Base-by-base conservation (phyloP, 2,888 invertebrate genomes). In the Hedychridium roseum region DNA sequence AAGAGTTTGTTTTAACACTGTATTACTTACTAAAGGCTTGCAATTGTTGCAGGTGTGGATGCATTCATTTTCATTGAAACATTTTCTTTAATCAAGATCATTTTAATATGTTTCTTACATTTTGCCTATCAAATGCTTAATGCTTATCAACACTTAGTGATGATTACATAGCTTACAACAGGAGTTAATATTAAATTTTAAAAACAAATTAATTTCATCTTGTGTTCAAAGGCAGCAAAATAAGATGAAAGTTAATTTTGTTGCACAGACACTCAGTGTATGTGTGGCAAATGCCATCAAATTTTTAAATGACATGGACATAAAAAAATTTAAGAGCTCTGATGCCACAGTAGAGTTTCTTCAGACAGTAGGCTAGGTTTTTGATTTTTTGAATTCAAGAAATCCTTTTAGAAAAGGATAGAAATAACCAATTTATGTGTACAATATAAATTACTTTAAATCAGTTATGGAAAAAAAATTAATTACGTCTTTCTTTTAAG, bases 161-260 rank as follows among this genome's bases (percentile, higher is more conserved):
- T 23, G 40, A 12, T 17, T 50, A 16, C 16, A 16, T 17, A 17
- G 15, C 15, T 15, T 35, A 9, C 35, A 35, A 11, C 5, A 11
- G 5, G 15, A 35, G 4, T 11, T 30, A 4, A n/a, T 4, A n/a
- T 11, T 30, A 9, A 30, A 30, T 9, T 30, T 30, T 4, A 30
- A 30, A 11, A 30, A 30, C 11, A 30, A 30, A 11, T 11, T 30
- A 11, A 30, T 5, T 11, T 30, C 30, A 4, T 11, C 4, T 4
- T 30, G 30, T n/a, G 30, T 30, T 4, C 5, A 30, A 9, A 9
- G 30, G 30, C 6, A 6, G n/a, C 30, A 17, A 35, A 17, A 35
- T 16, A 35, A 35, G 15, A 35, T 35, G 35, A 35, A 35, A 16
- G 35, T 35, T 7, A 35, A 35, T 5, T 17, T 15, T 16, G 35